Percentiles rank a stretch among this genome's conserved stretches.
phyloP scores from a whole-genome alignment of 2,113 vertebrate species.

The Saguinus midas region DNA sequence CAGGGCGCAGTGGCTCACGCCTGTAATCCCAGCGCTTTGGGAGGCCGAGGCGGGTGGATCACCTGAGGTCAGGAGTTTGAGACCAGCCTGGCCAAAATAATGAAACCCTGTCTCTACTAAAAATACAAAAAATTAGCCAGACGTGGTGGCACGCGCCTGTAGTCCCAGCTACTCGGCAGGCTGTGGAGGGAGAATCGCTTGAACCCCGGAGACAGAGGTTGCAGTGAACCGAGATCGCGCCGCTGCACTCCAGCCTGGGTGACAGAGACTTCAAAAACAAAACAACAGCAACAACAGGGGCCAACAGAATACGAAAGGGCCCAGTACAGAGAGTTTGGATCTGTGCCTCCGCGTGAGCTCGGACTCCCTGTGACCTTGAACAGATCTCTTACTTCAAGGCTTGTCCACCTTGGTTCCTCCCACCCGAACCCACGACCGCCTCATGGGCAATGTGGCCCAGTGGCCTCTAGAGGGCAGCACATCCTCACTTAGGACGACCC shows the following conservation, averaged over 20 bases:
- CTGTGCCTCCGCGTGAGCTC: not conserved
- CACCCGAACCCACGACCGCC: not conserved
- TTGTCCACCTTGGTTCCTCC: not conserved
- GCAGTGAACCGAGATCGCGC: too few species aligned
- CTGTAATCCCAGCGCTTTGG: too few species aligned
- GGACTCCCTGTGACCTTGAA: not conserved
- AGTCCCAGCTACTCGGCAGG: too few species aligned
- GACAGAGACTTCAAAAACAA: not conserved
- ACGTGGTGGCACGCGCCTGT: too few species aligned
- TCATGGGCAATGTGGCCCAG: not conserved
- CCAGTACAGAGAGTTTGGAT: not conserved
- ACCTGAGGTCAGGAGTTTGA: too few species aligned
- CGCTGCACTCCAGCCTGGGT: not conserved
- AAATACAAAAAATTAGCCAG: too few species aligned
- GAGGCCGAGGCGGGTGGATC: too few species aligned
- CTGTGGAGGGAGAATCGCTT: too few species aligned
- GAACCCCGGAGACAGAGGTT: too few species aligned
- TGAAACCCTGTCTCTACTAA: too few species aligned
- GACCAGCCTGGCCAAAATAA: too few species aligned
- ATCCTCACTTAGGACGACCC: slow-evolving; percentile 43
- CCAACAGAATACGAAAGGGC: not conserved
- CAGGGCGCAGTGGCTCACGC: too few species aligned
- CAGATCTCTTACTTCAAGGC: not conserved
- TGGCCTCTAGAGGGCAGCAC: slow-evolving; percentile 81
- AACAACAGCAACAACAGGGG: not conserved